These are phyloP conservation scores for Sphaerodactylus townsendi DNA, from an alignment of 2,113 vertebrate genomes.

Conservation along the genomic window DNA sequence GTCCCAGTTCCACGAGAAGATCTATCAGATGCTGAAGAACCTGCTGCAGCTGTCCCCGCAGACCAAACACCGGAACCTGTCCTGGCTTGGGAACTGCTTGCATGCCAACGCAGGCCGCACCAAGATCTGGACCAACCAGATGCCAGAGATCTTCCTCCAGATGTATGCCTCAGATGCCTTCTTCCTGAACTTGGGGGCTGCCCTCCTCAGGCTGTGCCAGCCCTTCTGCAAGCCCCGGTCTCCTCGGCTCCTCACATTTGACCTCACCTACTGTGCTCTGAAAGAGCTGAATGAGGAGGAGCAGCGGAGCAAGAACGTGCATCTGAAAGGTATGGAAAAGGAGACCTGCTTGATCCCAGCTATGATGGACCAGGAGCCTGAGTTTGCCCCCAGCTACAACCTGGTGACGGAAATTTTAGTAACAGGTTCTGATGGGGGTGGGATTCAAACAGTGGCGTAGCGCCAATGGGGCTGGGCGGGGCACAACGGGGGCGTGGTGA, in stretches of 20 bases:
- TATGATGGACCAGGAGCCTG: constrained; percentile 79
- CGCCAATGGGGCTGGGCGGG: too few species aligned
- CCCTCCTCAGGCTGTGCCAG: constrained; percentile 94
- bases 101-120: constrained; percentile 90
- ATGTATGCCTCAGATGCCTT: constrained; percentile 96
- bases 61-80: constrained; percentile 90
- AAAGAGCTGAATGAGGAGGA: constrained; percentile 95
- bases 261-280: constrained; percentile 92
- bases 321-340: constrained; percentile 93
- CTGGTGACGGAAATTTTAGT: constrained; percentile 96
- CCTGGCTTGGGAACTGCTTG: constrained; percentile 95
- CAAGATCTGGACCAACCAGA: constrained; percentile 99
- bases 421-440: too few species aligned
- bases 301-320: constrained; percentile 87
- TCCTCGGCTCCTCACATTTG: constrained; percentile 90
- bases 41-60: constrained; percentile 90
- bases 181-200: constrained; percentile 93
- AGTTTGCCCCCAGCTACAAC: constrained; percentile 89
- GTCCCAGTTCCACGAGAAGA: constrained; percentile 95
- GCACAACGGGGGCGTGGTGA: too few species aligned
- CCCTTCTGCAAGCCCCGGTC: constrained; percentile 94
- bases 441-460: too few species aligned
- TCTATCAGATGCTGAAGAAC: constrained; percentile 94
- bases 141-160: constrained; percentile 97
- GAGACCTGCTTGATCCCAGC: constrained; percentile 93